Conservation (phyloP, 2,888 invertebrate species). For the Ceriagrion tenellum region DNA sequence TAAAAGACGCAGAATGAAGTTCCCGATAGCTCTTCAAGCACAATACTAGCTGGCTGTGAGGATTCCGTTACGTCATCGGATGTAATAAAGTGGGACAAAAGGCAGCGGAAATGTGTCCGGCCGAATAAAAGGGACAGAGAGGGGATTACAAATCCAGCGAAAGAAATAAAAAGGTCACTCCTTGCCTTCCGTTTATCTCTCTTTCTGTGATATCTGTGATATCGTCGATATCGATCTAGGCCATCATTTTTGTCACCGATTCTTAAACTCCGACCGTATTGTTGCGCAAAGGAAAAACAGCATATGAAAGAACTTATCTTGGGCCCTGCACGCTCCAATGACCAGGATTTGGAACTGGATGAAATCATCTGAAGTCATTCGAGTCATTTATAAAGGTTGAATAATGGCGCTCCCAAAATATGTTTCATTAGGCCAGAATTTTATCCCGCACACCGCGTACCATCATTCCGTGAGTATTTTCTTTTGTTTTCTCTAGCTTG, state of each 20-base stretch:
- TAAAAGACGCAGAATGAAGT: not conserved
- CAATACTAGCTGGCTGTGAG: not conserved
- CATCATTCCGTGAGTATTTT: not conserved
- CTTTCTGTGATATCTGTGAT: not conserved
- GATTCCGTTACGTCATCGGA: not conserved
- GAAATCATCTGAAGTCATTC: not conserved
- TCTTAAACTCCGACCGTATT: not conserved
- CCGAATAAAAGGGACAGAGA: not conserved
- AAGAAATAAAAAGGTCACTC: not conserved
- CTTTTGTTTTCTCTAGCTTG: not conserved
- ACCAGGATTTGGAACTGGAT: not conserved
- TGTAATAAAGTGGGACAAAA: conserved; percentile 16
- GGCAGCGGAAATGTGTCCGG: not conserved
- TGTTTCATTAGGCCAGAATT: not conserved
- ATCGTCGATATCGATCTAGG: not conserved
- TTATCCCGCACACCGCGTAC: not conserved
- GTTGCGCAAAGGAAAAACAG: not conserved
- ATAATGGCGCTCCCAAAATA: not conserved
- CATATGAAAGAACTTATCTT: not conserved
- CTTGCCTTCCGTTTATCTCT: not conserved
- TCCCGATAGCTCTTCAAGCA: not conserved
- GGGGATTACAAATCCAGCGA: not conserved
- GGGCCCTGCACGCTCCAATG: not conserved
- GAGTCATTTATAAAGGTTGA: not conserved
- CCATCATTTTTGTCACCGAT: not conserved